These are phyloP conservation scores for Philereme transversata DNA, from an alignment of 2,888 invertebrate species.

Conservation along the genomic window DNA sequence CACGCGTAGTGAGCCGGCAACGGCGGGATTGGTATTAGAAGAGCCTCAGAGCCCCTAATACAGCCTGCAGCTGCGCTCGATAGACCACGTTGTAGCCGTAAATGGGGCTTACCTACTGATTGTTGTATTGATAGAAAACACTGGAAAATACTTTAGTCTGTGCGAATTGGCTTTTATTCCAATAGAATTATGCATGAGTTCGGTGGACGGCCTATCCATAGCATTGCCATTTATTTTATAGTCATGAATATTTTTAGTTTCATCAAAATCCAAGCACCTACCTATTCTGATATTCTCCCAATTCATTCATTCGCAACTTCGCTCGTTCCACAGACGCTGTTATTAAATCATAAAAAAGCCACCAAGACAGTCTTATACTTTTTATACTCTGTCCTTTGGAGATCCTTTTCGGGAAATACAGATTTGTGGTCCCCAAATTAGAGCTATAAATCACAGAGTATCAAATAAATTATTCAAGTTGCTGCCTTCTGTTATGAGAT, in stretches of 20 bases:
- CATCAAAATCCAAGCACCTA: not conserved
- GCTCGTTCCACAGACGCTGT: conserved; percentile 9
- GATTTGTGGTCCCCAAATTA: conserved; percentile 37
- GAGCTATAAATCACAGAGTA: conserved; percentile 37
- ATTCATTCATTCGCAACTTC: conserved; percentile 5
- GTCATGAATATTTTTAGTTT: not conserved
- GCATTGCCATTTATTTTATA: not conserved
- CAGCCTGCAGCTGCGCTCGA: conserved; percentile 35
- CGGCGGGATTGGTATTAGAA: conserved; percentile 27
- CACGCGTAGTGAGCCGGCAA: conserved; percentile 11
- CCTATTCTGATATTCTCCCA: not conserved
- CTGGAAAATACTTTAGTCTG: conserved; percentile 2
- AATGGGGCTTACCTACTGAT: conserved; percentile 30
- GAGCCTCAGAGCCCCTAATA: conserved; percentile 22
- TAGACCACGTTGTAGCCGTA: conserved; percentile 28
- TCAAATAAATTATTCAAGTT: conserved; percentile 41
- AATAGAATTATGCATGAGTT: not conserved
- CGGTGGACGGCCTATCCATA: not conserved
- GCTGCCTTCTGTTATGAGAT: conserved; percentile 30
- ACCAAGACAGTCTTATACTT: conserved; percentile 18
- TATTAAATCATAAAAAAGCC: conserved; percentile 25
- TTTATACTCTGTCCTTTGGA: conserved; percentile 17
- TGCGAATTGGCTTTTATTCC: conserved; percentile 2
- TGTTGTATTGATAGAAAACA: conserved; percentile 19
- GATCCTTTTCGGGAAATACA: conserved; percentile 27